Evolutionary conservation across 64 coral and sea anemone genomes (phyloP).

Genomic region (Actinia equina): DNA sequence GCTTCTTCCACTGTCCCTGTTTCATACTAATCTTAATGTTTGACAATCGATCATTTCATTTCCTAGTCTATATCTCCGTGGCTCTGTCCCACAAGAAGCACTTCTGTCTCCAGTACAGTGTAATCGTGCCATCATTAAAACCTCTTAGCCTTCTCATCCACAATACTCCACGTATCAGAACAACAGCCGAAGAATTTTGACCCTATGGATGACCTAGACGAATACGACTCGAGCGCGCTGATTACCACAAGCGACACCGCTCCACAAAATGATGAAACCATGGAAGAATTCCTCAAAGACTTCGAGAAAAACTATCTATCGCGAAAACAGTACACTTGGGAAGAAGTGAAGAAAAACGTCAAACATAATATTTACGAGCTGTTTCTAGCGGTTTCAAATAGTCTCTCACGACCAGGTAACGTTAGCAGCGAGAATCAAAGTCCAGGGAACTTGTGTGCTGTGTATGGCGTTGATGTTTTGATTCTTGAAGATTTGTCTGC

Average conservation of each 20-base stretch:
- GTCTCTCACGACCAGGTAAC: constrained; percentile 29
- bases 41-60: background rate
- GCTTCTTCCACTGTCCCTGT: too few relatives aligned
- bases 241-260: constrained; percentile 18
- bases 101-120: constrained; percentile 80
- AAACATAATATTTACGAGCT: constrained; percentile 41
- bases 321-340: constrained; percentile 41
- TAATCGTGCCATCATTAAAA: constrained; percentile 50
- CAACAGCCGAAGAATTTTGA: constrained; percentile 32
- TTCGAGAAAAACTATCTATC: constrained; percentile 48
- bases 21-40: background rate
- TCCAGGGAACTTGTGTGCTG: constrained; percentile 14
- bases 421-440: background rate
- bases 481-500: constrained; percentile 38
- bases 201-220: constrained; percentile 42
- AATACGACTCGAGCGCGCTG: constrained; percentile 46
- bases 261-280: constrained; percentile 22
- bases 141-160: constrained; percentile 71
- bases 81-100: constrained; percentile 54
- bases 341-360: constrained; percentile 42
- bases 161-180: constrained; percentile 57
- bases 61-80: constrained; percentile 37
- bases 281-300: constrained; percentile 58
- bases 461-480: constrained; percentile 63
- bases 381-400: constrained; percentile 50